Evolutionary conservation across 1,140 invertebrate species (phyloP), one percentile per base, ranked within the genome.

Genomic region (Drosophila pseudoananassae): DNA sequence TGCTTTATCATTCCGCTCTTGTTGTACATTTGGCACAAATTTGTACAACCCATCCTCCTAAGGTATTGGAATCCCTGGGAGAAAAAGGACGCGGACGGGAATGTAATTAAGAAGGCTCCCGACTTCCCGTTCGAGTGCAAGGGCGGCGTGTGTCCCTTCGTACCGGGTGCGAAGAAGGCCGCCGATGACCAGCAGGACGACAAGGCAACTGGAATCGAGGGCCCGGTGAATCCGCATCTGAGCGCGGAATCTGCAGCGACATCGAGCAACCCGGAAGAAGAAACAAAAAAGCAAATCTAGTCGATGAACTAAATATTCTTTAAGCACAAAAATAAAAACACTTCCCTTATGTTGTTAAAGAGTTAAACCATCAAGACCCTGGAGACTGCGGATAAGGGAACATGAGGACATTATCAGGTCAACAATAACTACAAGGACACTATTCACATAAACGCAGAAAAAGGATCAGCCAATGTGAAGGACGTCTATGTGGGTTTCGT

Each of bases 1-100:
- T 96, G 96, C 84, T 95, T 96, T 75, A 94, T 96, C 43, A 94
- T 96, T 84, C 96, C 96, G 2, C 89, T 96, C 38, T 91, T 96
- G 25, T 92, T 96, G 0, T 96, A 94, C 74, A 93, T 96, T 63
- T 96, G 95, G 94, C 95, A 96, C 91, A 94, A 94, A 76, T 96
- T 95, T 80, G 93, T 96, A 49, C 95, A 96, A 78, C 96, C 95
- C 0, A 93, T 96, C 40, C 3, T 88, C 17, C 40, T 96, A 56
- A 94, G 94, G 57, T 95, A 96, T 83, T 96, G 95, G 95, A 96
- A 96, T 92, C 96, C 95, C 14, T 96, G 95, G 94, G 94, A 93
- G 49, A 93, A 93, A 2, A 94, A 94, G 78, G 93, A 94, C 58
- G 93, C 92, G 14, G 91, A 94, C 27, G 93, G 93, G 5, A 94